Evolutionary conservation across 2,888 invertebrate species (phyloP), one percentile per base, ranked within the genome.

Genomic region (Scelioninae gen. 1): DNA sequence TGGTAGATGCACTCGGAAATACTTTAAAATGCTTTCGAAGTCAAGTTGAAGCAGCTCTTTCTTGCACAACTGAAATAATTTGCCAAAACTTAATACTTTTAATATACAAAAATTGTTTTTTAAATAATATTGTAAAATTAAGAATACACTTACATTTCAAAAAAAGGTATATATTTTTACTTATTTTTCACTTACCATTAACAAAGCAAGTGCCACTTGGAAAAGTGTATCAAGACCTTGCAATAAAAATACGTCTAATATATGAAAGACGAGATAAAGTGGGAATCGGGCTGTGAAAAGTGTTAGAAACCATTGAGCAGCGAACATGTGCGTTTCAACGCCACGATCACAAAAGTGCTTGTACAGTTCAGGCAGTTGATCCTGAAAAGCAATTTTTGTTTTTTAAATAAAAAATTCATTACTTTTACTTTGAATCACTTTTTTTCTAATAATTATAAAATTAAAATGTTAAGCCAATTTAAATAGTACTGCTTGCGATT

Each of bases 281-380:
- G 99, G 99, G 93, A 99, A 99, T 90, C 99, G 96, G 38, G 99
- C 99, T 0, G 99, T 99, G 93, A 98, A 99, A n/a, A 99, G 94
- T 0, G 99, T 99, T 68, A 99, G 95, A 94, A 99, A 99, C 99
- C 99, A 99, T 93, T 99, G 99, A 5, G 98, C 98, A 23, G 99
- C 99, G 92, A 98, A 99, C 99, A 99, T 99, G 93, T 99, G 99
- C 32, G 98, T 96, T 93, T 99, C 99, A 60, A 99, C 96, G 84
- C 93, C 93, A 94, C 96, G 95, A 93, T 95, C 96, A 87, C 94
- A 94, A 93, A 97, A 97, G 91, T 98, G 97, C 78, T 95, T 95
- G 90, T 96, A 95, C 74, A 98, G 92, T 82, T 97, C 96, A 0
- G 95, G 95, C 84, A 97, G 92, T 93, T 97, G 97, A 93, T 98